Percentiles rank a stretch among this genome's conserved stretches.
phyloP scores from a whole-genome alignment of 2,797 vertebrate genomes.

The Epinephelus malabaricus region DNA sequence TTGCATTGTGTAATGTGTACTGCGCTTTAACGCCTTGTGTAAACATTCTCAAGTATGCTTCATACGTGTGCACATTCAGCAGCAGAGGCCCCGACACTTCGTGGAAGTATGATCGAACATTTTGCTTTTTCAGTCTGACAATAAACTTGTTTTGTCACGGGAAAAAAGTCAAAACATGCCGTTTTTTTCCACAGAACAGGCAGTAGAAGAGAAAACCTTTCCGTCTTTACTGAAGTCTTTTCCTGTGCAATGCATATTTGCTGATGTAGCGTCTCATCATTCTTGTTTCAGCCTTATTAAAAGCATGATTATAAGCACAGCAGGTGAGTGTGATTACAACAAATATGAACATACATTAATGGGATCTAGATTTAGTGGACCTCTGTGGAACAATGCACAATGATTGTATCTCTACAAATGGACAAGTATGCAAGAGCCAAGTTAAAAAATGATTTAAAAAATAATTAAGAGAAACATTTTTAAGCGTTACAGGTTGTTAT shows the following conservation, averaged over 20 bases:
- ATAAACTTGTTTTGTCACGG: background rate
- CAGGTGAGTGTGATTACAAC: background rate
- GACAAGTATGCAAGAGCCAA: background rate
- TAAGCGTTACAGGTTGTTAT: no score
- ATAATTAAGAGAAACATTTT: no score
- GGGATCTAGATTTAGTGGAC: background rate
- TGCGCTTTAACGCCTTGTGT: constrained; percentile 74
- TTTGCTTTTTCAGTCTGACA: constrained; percentile 9
- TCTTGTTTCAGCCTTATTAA: background rate
- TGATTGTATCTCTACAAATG: background rate
- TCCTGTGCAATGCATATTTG: background rate
- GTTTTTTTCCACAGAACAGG: background rate
- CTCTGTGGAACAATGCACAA: no score
- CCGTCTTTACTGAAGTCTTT: background rate
- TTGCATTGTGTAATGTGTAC: constrained; percentile 69
- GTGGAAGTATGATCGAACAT: constrained; percentile 16
- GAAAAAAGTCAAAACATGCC: background rate
- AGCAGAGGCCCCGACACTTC: constrained; percentile 23
- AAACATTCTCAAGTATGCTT: constrained; percentile 73
- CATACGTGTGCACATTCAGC: constrained; percentile 40
- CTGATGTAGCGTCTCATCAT: no score
- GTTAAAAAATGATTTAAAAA: background rate
- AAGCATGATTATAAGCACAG: no score
- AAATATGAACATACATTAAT: background rate
- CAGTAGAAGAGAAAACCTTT: no score